Base-by-base conservation (phyloP, 2,888 invertebrate species). In the Polylopha cassiicola region DNA sequence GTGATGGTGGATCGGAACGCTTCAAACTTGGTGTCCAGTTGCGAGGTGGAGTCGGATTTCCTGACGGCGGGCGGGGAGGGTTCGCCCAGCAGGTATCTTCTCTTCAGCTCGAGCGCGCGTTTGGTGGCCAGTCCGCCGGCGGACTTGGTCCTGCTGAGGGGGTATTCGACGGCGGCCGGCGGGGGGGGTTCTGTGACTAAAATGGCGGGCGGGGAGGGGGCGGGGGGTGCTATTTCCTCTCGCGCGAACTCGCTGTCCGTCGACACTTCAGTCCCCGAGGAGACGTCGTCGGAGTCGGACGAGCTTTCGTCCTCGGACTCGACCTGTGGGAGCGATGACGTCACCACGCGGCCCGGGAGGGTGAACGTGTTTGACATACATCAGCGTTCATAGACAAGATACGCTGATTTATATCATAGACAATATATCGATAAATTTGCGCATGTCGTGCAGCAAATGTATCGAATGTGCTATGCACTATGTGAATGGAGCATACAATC, bases 221-320 rank as follows among this genome's bases (percentile, higher is more conserved):
- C 90, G 11, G 92, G n/a, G n/a, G n/a, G 92, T 0, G 88, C 89
- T 23, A 84, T 74, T 37, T 91, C 92, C 61, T 95, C 95, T 48
- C 94, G 91, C 50, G 94, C 95, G 65, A 96, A 95, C 79, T 96
- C 95, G 14, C 95, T 95, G 79, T 96, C 95, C 0, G 95, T 95
- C 29, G 95, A 95, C 55, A 95, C 95, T 86, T 95, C 95, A 1
- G 95, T 95, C 2, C 94, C 95, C 4, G 95, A 95, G 58, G 95
- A 95, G 52, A 92, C 91, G 51, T 91, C 90, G 59, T 90, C 90
- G 55, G 91, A 91, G 50, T 90, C 89, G 44, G 92, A 89, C 58
- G 91, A 89, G 53, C 90, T 89, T 47, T 80, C 80, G 37, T 80
- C 80, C 41, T 82, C 81, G 14, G 82, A 79, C 75, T 84, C 84